Base-by-base conservation (phyloP, 2,888 invertebrate species). In the Cacoxenus indagator region DNA sequence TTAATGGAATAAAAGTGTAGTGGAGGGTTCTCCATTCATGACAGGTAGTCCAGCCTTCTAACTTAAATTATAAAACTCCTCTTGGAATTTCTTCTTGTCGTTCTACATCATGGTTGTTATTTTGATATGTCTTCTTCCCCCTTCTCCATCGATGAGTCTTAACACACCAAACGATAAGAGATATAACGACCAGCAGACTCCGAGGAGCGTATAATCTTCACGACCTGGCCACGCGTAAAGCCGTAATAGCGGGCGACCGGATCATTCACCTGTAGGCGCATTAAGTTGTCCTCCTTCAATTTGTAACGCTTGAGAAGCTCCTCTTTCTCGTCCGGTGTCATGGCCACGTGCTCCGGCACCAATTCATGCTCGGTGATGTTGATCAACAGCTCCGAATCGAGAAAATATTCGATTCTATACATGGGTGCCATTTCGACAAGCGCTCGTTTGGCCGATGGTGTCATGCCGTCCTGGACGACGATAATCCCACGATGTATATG, bases 231-330 rank as follows among this genome's bases (percentile, higher is more conserved):
- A 89, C 99, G 92, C 88, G 98, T 98, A 9, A 99, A 90, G 70
- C 99, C 99, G 90, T 98, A 99, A 89, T 99, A 99, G 86, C 99
- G 91, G 0, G 99, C 96, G 0, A 99, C 99, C 0, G 99, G 99
- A 90, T 99, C 99, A 65, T 97, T 97, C 6, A 95, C 96, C 89
- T 99, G 99, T 87, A 99, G 99, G 87, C 99, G 93, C 94, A 99
- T 99, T 86, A 99, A 90, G 92, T 99, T 99, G 87, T 97, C 98
- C 87, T 99, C 99, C 88, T 98, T 99, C 62, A 99, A 89, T 90
- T 99, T 99, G 90, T 94, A 94, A 93, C 98, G 93, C n/a, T 92
- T 91, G 57, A 99, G 90, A 22, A 99, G 89, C 88, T 99, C 99
- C 75, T 94, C 93, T 86, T 99, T 99, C 86, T 99, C 99, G 86